Evolutionary conservation across 1,140 invertebrate species (phyloP).

Genomic region (Hylaeus volcanicus): DNA sequence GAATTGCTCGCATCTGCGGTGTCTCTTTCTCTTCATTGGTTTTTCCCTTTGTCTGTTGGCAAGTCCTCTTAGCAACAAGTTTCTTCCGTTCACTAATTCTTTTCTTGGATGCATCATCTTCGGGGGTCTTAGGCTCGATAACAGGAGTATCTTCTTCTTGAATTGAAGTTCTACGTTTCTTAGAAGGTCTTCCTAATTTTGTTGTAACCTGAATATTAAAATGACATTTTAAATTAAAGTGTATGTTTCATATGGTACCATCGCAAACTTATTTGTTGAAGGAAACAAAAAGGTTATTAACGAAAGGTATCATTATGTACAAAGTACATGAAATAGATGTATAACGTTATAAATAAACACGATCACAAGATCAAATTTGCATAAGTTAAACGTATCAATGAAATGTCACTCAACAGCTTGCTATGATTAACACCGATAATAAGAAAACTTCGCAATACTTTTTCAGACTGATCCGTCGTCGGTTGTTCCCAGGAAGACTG

Average conservation of each 20-base stretch:
- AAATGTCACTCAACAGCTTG: neutral
- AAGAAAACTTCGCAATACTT: conserved; percentile 32
- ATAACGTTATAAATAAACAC: too few relatives aligned
- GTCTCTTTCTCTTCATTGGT: conserved; percentile 42
- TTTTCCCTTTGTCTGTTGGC: neutral
- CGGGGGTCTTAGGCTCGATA: neutral
- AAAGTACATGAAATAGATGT: too few relatives aligned
- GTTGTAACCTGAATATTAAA: neutral
- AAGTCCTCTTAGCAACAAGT: conserved; percentile 7
- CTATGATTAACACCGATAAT: neutral
- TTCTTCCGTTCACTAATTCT: conserved; percentile 1
- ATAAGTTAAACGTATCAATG: neutral
- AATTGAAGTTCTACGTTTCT: conserved; percentile 12
- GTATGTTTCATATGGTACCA: too few relatives aligned
- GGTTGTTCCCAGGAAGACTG: conserved; percentile 67
- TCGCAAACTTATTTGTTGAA: too few relatives aligned
- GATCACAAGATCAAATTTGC: neutral
- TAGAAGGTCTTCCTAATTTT: neutral
- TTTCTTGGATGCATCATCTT: neutral
- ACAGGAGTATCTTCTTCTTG: neutral
- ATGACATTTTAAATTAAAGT: neutral
- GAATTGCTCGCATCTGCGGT: conserved; percentile 63
- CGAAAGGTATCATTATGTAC: too few relatives aligned
- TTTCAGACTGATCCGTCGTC: neutral
- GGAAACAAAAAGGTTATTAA: too few relatives aligned